These are phyloP conservation scores for Artemisiospiza belli DNA, from an alignment of 2,113 vertebrate species.

Conservation along the genomic window DNA sequence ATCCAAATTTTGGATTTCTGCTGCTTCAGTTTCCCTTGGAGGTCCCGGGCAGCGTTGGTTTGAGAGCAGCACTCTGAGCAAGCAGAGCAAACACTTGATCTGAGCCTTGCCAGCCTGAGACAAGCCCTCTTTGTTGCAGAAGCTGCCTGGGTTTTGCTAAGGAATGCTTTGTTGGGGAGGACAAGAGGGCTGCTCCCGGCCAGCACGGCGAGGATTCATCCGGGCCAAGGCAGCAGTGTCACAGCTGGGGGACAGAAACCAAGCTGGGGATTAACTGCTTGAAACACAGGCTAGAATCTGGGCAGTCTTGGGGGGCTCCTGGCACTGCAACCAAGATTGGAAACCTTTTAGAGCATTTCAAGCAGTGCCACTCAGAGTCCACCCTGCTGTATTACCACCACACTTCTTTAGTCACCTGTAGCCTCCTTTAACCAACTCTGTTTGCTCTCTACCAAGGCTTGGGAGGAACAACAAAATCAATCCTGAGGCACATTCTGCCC, in stretches of 20 bases:
- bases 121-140: conserved; percentile 15
- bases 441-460: not conserved
- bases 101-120: not conserved
- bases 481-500: not conserved
- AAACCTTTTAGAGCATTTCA: not conserved
- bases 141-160: not conserved
- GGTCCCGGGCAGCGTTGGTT: accelerated
- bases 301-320: not conserved
- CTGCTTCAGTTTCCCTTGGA: not conserved
- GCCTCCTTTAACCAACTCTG: not conserved
- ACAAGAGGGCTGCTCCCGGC: not conserved
- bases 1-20: not conserved
- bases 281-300: not conserved
- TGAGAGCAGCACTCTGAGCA: not conserved
- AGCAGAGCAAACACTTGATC: not conserved
- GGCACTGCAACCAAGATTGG: not conserved
- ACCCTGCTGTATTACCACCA: not conserved
- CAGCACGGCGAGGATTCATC: not conserved
- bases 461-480: not conserved
- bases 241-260: not conserved
- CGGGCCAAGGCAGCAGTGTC: not conserved
- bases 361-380: not conserved
- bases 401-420: not conserved
- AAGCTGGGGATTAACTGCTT: not conserved
- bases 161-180: not conserved